Conservation (phyloP, 1,140 invertebrate genomes). For the Patella vulgata region DNA sequence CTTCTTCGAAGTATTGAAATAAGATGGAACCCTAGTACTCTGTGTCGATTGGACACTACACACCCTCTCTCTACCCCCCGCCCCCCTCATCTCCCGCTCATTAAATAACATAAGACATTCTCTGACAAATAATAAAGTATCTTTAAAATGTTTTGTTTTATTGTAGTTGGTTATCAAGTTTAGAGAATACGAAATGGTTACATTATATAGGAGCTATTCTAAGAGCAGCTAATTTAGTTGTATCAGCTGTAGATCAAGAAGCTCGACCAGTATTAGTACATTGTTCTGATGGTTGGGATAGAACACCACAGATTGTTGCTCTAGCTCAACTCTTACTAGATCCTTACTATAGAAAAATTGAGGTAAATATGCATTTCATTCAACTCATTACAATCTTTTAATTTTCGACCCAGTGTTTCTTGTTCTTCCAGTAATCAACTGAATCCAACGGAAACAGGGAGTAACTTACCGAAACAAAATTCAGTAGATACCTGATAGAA, state of each 20-base stretch:
- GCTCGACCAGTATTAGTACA: conserved; percentile 82
- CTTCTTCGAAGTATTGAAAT: too few relatives aligned
- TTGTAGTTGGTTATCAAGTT: conserved; percentile 82
- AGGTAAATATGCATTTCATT: conserved; percentile 73
- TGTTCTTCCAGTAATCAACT: neutral
- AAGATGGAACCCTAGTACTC: too few relatives aligned
- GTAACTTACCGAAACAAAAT: too few relatives aligned
- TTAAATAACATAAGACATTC: too few relatives aligned
- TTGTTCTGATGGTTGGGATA: conserved; percentile 97
- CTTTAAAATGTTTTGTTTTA: conserved; percentile 4
- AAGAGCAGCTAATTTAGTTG: conserved; percentile 81
- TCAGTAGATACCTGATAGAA: too few relatives aligned
- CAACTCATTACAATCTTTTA: neutral
- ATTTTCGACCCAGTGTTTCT: neutral
- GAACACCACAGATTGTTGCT: conserved; percentile 93
- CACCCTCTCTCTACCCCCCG: too few relatives aligned
- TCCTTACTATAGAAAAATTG: conserved; percentile 90
- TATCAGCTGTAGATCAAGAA: conserved; percentile 79
- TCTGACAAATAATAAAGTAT: too few relatives aligned
- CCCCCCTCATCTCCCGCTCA: too few relatives aligned
- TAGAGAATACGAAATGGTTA: conserved; percentile 91
- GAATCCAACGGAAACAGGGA: neutral
- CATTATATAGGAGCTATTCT: conserved; percentile 87
- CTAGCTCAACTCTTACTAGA: conserved; percentile 91
- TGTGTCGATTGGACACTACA: too few relatives aligned